Conservation (phyloP, 1,140 invertebrate genomes). For the Aphelinus certus region DNA sequence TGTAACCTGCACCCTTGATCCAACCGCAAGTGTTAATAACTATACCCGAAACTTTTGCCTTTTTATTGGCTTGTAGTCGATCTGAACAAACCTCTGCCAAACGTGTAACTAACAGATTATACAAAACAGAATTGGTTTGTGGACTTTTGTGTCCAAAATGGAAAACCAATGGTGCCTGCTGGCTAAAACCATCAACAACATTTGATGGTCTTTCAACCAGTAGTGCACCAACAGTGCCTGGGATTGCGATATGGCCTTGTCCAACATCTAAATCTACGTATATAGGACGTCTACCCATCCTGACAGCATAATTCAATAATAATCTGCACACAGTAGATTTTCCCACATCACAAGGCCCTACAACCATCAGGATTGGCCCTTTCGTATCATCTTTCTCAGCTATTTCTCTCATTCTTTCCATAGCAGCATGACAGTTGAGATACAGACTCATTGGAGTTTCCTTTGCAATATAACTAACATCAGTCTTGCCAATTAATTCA, state of each 20-base stretch:
- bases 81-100: constrained; percentile 89
- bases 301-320: constrained; percentile 92
- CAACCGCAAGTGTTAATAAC: constrained; percentile 99
- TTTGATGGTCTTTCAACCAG: constrained; percentile 90
- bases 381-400: constrained; percentile 78
- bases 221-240: constrained; percentile 90
- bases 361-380: constrained; percentile 89
- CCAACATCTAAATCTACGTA: constrained; percentile 97
- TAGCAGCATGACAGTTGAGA: constrained; percentile 91
- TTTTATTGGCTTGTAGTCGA: constrained; percentile 86
- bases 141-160: constrained; percentile 92
- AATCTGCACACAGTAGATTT: constrained; percentile 93
- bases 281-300: constrained; percentile 85
- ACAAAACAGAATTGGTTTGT: constrained; percentile 81
- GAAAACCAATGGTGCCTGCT: constrained; percentile 91
- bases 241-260: constrained; percentile 92
- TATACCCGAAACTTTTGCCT: constrained; percentile 89
- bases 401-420: constrained; percentile 88
- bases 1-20: constrained; percentile 91
- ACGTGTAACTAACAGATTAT: constrained; percentile 85
- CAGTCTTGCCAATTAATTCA: constrained; percentile 85
- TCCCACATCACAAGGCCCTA: constrained; percentile 95
- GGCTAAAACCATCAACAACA: constrained; percentile 92
- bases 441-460: constrained; percentile 97
- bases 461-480: constrained; percentile 93